Conservation (phyloP, 2,113 vertebrate genomes). For the Brienomyrus brachyistius region DNA sequence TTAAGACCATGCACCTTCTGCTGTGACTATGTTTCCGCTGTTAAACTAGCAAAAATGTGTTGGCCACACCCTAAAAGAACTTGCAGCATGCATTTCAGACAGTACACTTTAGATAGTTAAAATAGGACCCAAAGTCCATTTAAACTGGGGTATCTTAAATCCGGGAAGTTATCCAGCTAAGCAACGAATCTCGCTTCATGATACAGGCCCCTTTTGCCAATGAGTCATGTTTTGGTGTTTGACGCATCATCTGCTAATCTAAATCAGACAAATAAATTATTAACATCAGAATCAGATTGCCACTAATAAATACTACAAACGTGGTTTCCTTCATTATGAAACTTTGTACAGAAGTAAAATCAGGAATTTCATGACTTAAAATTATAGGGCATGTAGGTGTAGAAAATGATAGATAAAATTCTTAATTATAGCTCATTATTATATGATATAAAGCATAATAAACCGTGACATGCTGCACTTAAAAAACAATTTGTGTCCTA, state of each 20-base stretch:
- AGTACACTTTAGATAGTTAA: neutral
- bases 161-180: neutral
- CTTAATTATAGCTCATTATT: neutral
- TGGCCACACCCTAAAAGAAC: neutral
- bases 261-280: neutral
- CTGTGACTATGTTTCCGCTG: neutral
- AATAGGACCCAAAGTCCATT: neutral
- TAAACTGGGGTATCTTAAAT: neutral
- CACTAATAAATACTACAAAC: neutral
- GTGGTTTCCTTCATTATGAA: neutral
- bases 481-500: neutral
- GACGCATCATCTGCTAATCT: neutral
- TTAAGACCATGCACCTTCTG: neutral
- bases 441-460: neutral
- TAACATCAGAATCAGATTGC: neutral
- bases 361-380: neutral
- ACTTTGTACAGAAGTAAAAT: neutral
- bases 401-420: neutral
- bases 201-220: neutral
- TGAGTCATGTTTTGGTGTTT: neutral
- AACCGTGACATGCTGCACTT: neutral
- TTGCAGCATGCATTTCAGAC: neutral
- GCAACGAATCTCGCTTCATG: neutral
- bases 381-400: neutral
- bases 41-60: neutral